Evolutionary conservation across 2,797 vertebrate genomes (phyloP).

Genomic region (Tinamus major): DNA sequence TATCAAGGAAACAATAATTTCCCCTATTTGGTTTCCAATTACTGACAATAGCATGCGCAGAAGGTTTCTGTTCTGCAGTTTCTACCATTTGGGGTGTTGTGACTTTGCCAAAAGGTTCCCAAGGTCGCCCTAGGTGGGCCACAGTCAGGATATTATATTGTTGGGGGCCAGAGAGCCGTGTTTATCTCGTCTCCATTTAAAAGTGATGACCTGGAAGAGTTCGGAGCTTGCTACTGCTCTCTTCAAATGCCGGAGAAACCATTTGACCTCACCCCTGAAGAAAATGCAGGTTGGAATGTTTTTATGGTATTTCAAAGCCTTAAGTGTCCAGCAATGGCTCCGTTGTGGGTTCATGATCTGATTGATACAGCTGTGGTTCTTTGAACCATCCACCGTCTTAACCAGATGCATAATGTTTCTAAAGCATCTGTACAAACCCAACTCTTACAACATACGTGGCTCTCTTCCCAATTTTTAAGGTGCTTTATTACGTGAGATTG

Average conservation of each 20-base stretch:
- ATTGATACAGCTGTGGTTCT: neutral
- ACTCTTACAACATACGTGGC: neutral
- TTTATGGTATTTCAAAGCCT: neutral
- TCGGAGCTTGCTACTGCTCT: neutral
- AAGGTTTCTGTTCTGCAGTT: neutral
- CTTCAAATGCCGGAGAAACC: neutral
- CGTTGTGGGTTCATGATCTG: neutral
- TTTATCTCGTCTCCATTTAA: accelerated
- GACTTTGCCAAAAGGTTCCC: accelerated
- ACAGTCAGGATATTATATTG: neutral
- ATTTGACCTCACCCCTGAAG: neutral
- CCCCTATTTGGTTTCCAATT: neutral
- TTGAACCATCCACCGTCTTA: neutral
- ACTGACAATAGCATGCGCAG: neutral
- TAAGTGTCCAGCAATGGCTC: neutral
- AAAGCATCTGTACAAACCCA: neutral
- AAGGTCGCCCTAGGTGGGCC: neutral
- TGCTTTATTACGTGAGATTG: neutral
- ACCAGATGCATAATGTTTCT: neutral
- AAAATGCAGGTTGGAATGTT: neutral
- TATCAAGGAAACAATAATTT: neutral
- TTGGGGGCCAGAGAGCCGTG: accelerated
- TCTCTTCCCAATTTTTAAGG: neutral
- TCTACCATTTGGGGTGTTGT: neutral
- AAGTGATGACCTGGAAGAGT: neutral